Conservation (phyloP, 1,140 invertebrate species). For the Caligus rogercresseyi region DNA sequence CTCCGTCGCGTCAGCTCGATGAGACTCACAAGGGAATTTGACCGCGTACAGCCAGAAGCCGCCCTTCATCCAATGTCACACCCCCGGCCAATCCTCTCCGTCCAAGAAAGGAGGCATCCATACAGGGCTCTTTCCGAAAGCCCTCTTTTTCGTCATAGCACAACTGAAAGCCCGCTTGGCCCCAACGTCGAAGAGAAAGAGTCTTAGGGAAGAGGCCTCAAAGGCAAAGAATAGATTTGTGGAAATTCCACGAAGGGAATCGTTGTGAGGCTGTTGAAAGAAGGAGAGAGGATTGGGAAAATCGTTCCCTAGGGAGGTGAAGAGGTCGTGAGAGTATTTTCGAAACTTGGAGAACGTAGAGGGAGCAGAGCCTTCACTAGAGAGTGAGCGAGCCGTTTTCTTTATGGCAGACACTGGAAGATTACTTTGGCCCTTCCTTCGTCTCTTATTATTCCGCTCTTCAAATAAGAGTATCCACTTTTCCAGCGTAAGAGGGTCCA, state of each 20-base stretch:
- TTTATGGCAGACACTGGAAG: background rate
- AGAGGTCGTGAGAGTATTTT: background rate
- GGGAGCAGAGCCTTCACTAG: background rate
- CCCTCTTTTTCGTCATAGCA: background rate
- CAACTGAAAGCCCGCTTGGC: background rate
- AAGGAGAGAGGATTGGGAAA: background rate
- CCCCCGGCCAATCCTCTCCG: background rate
- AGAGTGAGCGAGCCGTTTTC: background rate
- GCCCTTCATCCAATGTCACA: no score
- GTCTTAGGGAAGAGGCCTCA: background rate
- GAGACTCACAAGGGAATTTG: background rate
- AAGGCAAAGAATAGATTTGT: background rate
- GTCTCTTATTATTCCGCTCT: background rate
- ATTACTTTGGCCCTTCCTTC: background rate
- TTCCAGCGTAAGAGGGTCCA: background rate
- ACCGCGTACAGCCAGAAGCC: background rate
- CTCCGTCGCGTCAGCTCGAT: background rate
- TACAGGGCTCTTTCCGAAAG: background rate
- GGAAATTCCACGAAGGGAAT: background rate
- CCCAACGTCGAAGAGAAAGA: background rate
- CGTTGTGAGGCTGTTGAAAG: background rate
- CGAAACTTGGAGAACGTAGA: background rate
- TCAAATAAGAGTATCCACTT: constrained; percentile 4
- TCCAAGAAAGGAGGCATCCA: background rate
- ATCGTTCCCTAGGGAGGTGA: background rate